Base-by-base conservation (phyloP, 2,113 vertebrate genomes). In the Protobothrops mucrosquamatus region DNA sequence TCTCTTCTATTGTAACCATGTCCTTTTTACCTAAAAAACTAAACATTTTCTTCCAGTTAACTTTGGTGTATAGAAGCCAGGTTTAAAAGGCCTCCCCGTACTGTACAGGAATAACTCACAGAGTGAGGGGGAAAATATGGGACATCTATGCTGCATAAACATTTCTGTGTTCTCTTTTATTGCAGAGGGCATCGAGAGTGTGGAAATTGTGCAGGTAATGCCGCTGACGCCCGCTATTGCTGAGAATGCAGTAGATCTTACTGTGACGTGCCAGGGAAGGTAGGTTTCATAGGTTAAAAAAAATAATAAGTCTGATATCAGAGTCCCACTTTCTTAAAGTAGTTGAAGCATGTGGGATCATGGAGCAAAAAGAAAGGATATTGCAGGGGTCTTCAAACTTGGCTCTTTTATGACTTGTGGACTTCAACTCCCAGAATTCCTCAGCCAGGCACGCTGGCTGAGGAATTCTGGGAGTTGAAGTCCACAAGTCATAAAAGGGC, bases 161-260 rank as follows among this genome's bases (percentile, higher is more conserved):
- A 22, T 22, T 22, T 43, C 11, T 52, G 39, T 64, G 56, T 93
- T 90, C 23, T 64, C 74, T 90, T 87, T 57, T 95, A 64, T 57
- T 94, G 61, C 97, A 99, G 99, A 98, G 98, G 98, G 98, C 1
- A 99, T 99, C 86, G 99, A 99, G 96, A 99, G 97, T 94, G 98
- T 98, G 39, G 98, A 99, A 97, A 99, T 99, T 90, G 97, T 99
- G 85, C 98, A 99, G 94, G 97, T 99, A 93, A 94, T 97, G 89
- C 97, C 98, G 0, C 8, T 98, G 93, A 97, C 94, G 0, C 96
- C 96, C 0, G 93, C 98, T 95, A 96, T 95, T 46, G 26, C 96
- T 23, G 98, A 98, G 94, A 98, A 98, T 87, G 98, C 98, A 20
- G 98, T 99, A 96, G 99, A 99, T 87, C 96, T 99, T 94, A 99